Percentiles rank a stretch among this genome's conserved stretches.
Conservation (phyloP, 2,797 vertebrate species). For the Alectoris magna region DNA sequence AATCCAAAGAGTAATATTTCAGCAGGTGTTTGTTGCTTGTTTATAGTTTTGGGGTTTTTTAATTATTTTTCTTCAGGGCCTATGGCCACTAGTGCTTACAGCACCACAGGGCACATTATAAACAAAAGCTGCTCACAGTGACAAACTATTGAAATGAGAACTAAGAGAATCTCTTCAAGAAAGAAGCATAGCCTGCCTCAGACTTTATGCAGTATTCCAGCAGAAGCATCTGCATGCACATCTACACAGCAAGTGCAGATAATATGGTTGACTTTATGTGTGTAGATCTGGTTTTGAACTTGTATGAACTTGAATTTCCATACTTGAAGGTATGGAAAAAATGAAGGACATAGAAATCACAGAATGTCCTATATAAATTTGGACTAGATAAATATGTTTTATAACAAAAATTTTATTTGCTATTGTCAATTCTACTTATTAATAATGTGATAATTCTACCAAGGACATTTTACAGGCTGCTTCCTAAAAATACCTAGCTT, state of each 20-base stretch:
- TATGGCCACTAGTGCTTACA: constrained; percentile 59
- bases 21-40: constrained; percentile 79
- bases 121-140: constrained; percentile 73
- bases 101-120: constrained; percentile 74
- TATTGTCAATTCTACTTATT: neutral
- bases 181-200: constrained; percentile 69
- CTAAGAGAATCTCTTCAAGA: constrained; percentile 52
- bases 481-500: neutral
- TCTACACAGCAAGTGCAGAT: neutral
- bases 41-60: constrained; percentile 37
- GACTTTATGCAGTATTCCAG: neutral
- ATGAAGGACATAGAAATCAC: neutral
- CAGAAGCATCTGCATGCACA: neutral
- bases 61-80: constrained; percentile 73
- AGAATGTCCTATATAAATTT: neutral
- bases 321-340: neutral
- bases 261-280: neutral
- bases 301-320: neutral
- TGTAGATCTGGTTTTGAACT: neutral
- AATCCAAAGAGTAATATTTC: constrained; percentile 80
- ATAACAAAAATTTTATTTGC: neutral
- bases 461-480: neutral
- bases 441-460: neutral
- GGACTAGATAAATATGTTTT: neutral
- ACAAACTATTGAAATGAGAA: constrained; percentile 81